Base-by-base conservation (phyloP, 2,113 vertebrate species). In the Seriola dumerili region DNA sequence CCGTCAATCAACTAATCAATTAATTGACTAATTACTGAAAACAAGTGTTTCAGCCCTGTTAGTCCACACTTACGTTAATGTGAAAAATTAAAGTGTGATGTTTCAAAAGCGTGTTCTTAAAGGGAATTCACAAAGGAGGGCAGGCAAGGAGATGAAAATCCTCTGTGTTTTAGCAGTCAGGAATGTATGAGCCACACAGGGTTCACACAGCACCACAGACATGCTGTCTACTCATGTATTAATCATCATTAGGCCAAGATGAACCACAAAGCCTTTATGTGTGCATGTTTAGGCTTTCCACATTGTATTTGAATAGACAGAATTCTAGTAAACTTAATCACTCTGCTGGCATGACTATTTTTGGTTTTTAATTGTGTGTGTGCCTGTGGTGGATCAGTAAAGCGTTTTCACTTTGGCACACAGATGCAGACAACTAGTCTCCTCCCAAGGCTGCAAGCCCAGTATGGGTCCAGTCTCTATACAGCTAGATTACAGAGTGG, bases 401-500 rank as follows among this genome's bases (percentile, higher is more conserved):
- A 88, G 21, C 23, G 32, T 87, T 89, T 86, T 81, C 63, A 74
- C 66, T 86, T 87, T 93, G 91, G 89, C 88, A 78, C 74, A 61
- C 48, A 66, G 23, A 80, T 75, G 85, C 86, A 91, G 91, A 92
- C 90, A 83, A 80, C 85, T 89, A 80, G 90, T 86, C 88, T 91
- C 91, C 92, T 80, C 91, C 84, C 90, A 85, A 89, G 88, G 87
- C 89, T 89, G 54, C 68, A n/a, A 77, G 85, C 87, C 87, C 87
- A 85, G 77, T 79, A 81, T 42, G 59, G 81, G 88, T 85, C 90
- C 81, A 50, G 75, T 79, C 80, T 85, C 63, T 68, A 29, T 80
- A 72, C 63, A 66, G 84, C 69, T 64, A 91, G 91, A 94, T 94
- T 92, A 93, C 87, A 94, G 90, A 94, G 85, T 76, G 83, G 86